phyloP scores from a whole-genome alignment of 1,140 invertebrate species.

The Cardiocondyla obscurior region DNA sequence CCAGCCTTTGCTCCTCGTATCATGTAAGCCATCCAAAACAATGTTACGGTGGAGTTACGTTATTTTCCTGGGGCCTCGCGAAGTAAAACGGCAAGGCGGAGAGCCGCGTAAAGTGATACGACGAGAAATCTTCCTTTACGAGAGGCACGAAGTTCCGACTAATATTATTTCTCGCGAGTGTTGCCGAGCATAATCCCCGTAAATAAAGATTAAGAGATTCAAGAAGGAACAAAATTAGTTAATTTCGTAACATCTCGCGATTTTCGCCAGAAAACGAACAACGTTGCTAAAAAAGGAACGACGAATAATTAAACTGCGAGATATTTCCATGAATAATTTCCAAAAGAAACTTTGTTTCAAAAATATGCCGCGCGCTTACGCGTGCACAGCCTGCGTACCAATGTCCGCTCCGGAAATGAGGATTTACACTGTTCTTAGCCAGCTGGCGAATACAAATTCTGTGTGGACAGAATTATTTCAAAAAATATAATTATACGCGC shows the following conservation, averaged over 20 bases:
- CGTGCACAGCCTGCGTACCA: background rate
- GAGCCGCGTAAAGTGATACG: background rate
- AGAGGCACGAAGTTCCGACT: background rate
- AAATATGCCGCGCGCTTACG: constrained; percentile 17
- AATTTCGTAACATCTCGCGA: constrained; percentile 11
- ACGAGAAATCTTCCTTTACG: constrained; percentile 32
- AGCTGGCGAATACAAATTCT: constrained; percentile 16
- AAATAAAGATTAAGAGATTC: constrained; percentile 30
- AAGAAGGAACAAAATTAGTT: background rate
- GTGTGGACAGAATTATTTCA: constrained; percentile 41
- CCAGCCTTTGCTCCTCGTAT: constrained; percentile 25
- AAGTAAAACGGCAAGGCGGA: background rate
- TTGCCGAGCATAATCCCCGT: background rate
- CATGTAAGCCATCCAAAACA: constrained; percentile 29
- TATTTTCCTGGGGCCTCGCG: constrained; percentile 34
- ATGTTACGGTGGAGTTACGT: constrained; percentile 30
- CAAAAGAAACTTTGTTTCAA: constrained; percentile 39
- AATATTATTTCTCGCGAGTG: constrained; percentile 19
- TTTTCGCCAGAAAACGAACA: background rate
- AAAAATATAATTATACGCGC: constrained; percentile 48
- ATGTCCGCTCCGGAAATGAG: constrained; percentile 44
- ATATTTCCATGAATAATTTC: constrained; percentile 36
- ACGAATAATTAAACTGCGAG: constrained; percentile 39
- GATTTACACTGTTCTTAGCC: constrained; percentile 46
- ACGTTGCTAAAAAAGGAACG: background rate